phyloP scores from a whole-genome alignment of 2,113 vertebrate species.

The Buteo buteo region DNA sequence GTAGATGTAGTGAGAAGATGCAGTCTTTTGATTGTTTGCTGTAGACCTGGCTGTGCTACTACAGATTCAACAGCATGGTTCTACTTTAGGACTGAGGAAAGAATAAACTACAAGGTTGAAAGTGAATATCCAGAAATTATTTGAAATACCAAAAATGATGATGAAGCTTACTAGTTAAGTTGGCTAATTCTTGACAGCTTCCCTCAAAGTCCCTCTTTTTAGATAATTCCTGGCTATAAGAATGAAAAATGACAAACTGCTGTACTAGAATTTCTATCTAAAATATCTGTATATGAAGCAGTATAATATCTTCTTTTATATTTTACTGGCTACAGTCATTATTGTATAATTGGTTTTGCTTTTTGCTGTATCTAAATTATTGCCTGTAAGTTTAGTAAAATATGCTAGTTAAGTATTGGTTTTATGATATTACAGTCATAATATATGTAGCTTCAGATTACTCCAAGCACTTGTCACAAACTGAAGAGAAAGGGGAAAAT shows the following conservation, averaged over 20 bases:
- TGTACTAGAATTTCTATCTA: neutral
- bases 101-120: neutral
- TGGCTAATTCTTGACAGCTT: neutral
- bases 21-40: neutral
- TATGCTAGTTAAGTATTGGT: neutral
- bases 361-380: neutral
- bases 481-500: neutral
- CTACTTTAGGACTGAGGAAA: neutral
- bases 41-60: neutral
- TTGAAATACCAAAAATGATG: neutral
- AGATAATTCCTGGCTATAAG: neutral
- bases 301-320: neutral
- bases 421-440: neutral
- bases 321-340: neutral
- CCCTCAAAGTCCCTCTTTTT: neutral
- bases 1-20: neutral
- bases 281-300: neutral
- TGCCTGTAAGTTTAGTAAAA: neutral
- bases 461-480: neutral
- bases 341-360: neutral
- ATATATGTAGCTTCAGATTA: neutral
- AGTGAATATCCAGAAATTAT: neutral
- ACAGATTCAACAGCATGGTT: neutral
- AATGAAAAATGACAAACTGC: neutral
- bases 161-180: neutral